A percentile compares a stretch with the other conserved stretches of the same genome.
Conservation (phyloP, 2,113 vertebrate species). For the Varanus komodoensis region DNA sequence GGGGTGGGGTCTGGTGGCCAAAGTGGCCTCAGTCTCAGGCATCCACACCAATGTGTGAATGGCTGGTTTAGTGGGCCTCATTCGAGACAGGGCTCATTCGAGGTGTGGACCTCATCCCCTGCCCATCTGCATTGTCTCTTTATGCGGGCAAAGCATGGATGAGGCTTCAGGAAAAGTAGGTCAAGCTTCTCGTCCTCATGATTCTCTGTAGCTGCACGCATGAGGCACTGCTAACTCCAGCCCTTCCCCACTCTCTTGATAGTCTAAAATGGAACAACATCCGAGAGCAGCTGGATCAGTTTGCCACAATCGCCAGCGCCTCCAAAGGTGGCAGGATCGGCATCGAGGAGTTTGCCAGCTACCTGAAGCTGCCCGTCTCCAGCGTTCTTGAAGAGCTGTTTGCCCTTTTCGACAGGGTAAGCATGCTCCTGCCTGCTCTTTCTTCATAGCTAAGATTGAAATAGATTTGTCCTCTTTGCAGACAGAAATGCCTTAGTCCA, state of each 20-base stretch:
- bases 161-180: neutral
- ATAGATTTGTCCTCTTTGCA: neutral
- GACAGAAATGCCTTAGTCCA: neutral
- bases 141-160: neutral
- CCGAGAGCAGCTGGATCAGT: conserved; percentile 88
- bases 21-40: too few species aligned
- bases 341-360: conserved; percentile 89
- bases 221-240: neutral
- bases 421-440: conserved; percentile 12
- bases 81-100: too few species aligned
- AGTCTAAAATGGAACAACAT: conserved; percentile 95
- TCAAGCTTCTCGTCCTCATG: neutral
- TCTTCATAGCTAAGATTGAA: neutral
- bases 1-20: too few species aligned
- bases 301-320: conserved; percentile 86
- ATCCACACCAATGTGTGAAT: too few species aligned
- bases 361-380: conserved; percentile 91
- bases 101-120: too few species aligned
- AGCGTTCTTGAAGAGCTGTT: conserved; percentile 90
- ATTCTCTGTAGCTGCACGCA: conserved; percentile 31
- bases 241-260: conserved; percentile 21
- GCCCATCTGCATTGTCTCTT: neutral
- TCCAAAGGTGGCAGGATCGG: conserved; percentile 93
- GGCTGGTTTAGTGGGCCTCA: too few species aligned
- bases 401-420: conserved; percentile 93